phyloP scores from a whole-genome alignment of 2,888 invertebrate species.

The Seira sanloemensis region DNA sequence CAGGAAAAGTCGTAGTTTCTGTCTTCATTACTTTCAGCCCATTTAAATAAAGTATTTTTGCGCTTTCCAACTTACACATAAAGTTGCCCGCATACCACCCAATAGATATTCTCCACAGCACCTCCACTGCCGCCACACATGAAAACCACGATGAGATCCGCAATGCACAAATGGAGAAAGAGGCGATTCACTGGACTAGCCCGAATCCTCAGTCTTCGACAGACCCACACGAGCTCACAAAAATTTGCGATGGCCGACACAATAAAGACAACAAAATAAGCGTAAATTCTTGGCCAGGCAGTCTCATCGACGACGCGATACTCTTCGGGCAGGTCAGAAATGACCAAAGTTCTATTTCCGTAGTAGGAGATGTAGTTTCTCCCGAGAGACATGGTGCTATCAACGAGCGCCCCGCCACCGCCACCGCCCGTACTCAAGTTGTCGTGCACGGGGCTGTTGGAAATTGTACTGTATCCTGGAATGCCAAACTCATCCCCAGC shows the following conservation, averaged over 20 bases:
- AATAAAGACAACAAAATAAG: slow-evolving; percentile 55
- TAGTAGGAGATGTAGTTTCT: background rate
- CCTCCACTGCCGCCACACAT: slow-evolving; percentile 57
- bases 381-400: background rate
- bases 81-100: slow-evolving; percentile 58
- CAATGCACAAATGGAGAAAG: slow-evolving; percentile 64
- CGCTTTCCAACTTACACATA: slow-evolving; percentile 57
- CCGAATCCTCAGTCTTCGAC: slow-evolving; percentile 47
- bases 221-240: slow-evolving; percentile 53
- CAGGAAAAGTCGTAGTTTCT: too few relatives aligned
- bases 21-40: background rate
- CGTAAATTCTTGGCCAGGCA: slow-evolving; percentile 59
- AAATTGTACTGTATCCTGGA: background rate
- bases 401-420: background rate
- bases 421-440: background rate
- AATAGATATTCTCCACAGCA: slow-evolving; percentile 52
- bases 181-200: slow-evolving; percentile 63
- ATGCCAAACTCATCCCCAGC: background rate
- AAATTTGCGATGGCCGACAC: slow-evolving; percentile 64
- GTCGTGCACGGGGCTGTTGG: background rate
- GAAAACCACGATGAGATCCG: slow-evolving; percentile 59
- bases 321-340: slow-evolving; percentile 39
- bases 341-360: slow-evolving; percentile 12
- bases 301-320: slow-evolving; percentile 44
- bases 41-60: background rate